Conservation (phyloP, 2,113 vertebrate genomes). For the Paedocypris sp. region DNA sequence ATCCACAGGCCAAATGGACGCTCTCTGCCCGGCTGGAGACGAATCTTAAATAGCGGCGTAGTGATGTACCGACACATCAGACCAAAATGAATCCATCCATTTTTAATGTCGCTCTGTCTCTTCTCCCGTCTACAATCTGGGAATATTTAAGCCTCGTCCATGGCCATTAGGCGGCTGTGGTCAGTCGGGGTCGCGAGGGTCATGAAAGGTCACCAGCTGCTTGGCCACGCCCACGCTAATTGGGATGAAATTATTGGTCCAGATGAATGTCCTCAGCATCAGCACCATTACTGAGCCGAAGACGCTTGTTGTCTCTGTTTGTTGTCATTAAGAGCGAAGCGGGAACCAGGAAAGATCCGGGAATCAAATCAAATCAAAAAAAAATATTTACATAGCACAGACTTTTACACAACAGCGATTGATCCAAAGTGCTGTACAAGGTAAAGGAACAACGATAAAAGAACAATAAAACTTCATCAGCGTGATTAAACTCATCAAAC, state of each 20-base stretch:
- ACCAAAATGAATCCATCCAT: constrained; percentile 43
- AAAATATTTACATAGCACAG: too few relatives aligned
- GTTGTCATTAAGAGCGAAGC: constrained; percentile 3
- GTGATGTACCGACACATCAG: constrained; percentile 64
- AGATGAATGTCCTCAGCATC: constrained; percentile 23
- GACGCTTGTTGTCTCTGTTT: constrained; percentile 6
- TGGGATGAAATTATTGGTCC: constrained; percentile 40
- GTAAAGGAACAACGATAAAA: too few relatives aligned
- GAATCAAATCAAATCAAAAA: too few relatives aligned
- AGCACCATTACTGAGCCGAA: constrained; percentile 1
- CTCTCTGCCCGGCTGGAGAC: constrained; percentile 24
- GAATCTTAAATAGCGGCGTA: constrained; percentile 46
- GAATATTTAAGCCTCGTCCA: constrained; percentile 43
- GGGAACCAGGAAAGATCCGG: not conserved
- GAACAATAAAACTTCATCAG: too few relatives aligned
- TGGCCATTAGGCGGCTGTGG: constrained; percentile 37
- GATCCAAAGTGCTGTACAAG: too few relatives aligned
- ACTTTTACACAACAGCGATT: too few relatives aligned
- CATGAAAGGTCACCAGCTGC: constrained; percentile 53
- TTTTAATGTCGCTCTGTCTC: constrained; percentile 45
- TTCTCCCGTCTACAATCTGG: constrained; percentile 19
- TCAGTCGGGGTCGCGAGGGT: constrained; percentile 32
- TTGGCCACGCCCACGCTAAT: constrained; percentile 45
- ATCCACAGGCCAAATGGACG: constrained; percentile 44
- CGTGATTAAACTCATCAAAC: too few relatives aligned